Evolutionary conservation across 2,113 vertebrate species (phyloP), one percentile per base, ranked within the genome.

Genomic region (Rhizomys pruinosus): DNA sequence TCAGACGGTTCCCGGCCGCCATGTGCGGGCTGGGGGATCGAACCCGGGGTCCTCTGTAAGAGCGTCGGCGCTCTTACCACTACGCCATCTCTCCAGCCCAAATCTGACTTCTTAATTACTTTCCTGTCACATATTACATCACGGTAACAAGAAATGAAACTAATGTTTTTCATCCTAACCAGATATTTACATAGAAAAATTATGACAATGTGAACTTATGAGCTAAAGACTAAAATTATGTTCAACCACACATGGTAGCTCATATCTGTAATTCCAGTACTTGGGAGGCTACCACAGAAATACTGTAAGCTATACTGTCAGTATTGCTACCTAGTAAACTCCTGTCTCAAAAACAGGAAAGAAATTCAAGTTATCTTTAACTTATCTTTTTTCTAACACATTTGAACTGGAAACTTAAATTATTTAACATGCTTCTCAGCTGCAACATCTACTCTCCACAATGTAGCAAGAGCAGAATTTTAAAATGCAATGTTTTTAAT

Each of bases 101-200:
- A 52, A 19, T 47, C 27, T n/a, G n/a, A n/a, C 6, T 71, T 52
- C 44, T 52, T 77, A 29, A 52, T 52, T 77, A 44, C 42, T 77
- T 61, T 61, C 20, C 27, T 29, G 19, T 77, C 29, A 77, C 29
- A 29, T 55, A 55, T 34, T 77, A 34, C 16, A 55, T 8, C 47
- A 77, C 13, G 17, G 59, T 4, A 61, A 15, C 20, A 22, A 22
- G 47, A 47, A 29, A 77, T 34, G 47, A 19, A 52, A 52, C 17
- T 29, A 77, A 77, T n/a, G 27, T 23, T 88, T 73, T 94, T 8
- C 32, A 29, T 23, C 16, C 44, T 66, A 61, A 55, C 23, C 64
- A 72, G 11, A 37, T 44, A 76, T n/a, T 94, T 87, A 92, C 8
- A 47, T 16, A 73, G 39, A 87, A 59, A 90, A 94, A 79, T 19